Conservation (phyloP, 2,888 invertebrate species). For the Lasioglossum vierecki region DNA sequence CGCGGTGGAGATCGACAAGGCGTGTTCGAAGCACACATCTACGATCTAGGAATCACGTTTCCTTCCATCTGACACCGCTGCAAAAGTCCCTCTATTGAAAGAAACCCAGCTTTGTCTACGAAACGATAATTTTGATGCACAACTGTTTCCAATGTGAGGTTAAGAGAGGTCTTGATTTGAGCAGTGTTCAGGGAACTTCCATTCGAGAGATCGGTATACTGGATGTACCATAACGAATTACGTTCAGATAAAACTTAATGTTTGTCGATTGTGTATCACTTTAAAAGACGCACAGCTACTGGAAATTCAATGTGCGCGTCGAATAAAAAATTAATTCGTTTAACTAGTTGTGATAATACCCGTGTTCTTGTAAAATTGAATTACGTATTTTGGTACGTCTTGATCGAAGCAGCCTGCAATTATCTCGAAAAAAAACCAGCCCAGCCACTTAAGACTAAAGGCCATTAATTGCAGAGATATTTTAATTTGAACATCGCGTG, state of each 20-base stretch:
- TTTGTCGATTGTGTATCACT: background rate
- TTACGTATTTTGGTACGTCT: background rate
- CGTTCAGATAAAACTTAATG: too few species aligned
- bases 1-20: slow-evolving; percentile 39
- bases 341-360: background rate
- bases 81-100: background rate
- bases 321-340: background rate
- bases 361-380: background rate
- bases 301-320: background rate
- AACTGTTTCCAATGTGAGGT: slow-evolving; percentile 18
- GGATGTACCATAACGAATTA: background rate
- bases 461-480: background rate
- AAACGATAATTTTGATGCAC: slow-evolving; percentile 22
- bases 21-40: slow-evolving; percentile 60
- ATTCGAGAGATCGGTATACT: background rate
- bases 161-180: slow-evolving; percentile 19
- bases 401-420: background rate
- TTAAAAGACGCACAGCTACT: background rate
- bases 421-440: background rate
- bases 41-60: slow-evolving; percentile 4
- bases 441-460: background rate
- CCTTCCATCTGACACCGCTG: background rate
- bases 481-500: slow-evolving; percentile 5
- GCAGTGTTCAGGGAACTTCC: background rate
- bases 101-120: too few species aligned